phyloP scores from a whole-genome alignment of 2,888 invertebrate species.

The Dastarcus helophoroides region DNA sequence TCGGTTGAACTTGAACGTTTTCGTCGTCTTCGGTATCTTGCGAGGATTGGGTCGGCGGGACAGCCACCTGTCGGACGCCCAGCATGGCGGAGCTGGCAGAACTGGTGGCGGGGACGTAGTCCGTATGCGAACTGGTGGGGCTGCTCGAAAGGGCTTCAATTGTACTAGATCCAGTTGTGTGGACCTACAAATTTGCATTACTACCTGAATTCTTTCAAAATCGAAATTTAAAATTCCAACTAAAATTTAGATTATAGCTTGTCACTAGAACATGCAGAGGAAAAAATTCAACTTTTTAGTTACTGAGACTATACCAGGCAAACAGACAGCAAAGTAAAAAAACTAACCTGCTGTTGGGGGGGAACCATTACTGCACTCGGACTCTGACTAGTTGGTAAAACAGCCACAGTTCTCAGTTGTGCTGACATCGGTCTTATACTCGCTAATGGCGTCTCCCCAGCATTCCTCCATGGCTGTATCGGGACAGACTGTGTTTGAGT shows the following conservation, averaged over 20 bases:
- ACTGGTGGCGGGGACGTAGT: slow-evolving; percentile 78
- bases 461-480: slow-evolving; percentile 53
- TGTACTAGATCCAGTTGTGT: slow-evolving; percentile 38
- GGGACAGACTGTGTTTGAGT: slow-evolving; percentile 43
- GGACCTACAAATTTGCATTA: no score
- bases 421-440: slow-evolving; percentile 86
- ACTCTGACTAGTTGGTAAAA: slow-evolving; percentile 63
- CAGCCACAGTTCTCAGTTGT: slow-evolving; percentile 50
- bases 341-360: slow-evolving; percentile 45
- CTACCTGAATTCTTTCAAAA: no score
- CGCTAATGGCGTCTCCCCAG: slow-evolving; percentile 76
- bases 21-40: slow-evolving; percentile 41
- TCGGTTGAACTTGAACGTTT: slow-evolving; percentile 21
- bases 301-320: no score
- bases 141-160: slow-evolving; percentile 50
- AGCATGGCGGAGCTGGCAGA: slow-evolving; percentile 47
- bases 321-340: no score
- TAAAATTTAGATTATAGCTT: no score
- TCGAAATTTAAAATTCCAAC: no score
- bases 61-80: slow-evolving; percentile 50
- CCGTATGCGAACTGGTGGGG: slow-evolving; percentile 65
- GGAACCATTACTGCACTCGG: slow-evolving; percentile 45
- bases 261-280: no score
- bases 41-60: slow-evolving; percentile 49
- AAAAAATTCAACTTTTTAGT: no score